Percentiles rank a stretch among this genome's conserved stretches.
Conservation (phyloP, 1,140 invertebrate species). For the Drosophila rufa region DNA sequence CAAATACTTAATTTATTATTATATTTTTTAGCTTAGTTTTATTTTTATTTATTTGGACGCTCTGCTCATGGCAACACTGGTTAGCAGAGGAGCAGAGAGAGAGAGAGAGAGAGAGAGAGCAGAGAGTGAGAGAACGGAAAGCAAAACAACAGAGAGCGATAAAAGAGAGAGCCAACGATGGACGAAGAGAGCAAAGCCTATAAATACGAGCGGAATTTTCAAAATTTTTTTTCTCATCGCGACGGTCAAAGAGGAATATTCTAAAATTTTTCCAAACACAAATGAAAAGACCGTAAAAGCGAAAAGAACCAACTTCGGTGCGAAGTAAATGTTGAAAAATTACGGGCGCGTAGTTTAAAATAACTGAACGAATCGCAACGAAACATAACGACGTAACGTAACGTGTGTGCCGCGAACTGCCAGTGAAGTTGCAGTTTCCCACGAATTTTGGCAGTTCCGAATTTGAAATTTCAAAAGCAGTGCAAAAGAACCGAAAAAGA, state of each 20-base stretch:
- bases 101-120: background rate
- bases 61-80: too few relatives aligned
- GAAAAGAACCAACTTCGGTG: slow-evolving; percentile 2
- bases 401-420: slow-evolving; percentile 37
- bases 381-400: slow-evolving; percentile 12
- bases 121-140: background rate
- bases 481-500: slow-evolving; percentile 21
- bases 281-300: background rate
- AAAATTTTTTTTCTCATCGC: slow-evolving; percentile 1
- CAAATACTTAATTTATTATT: too few relatives aligned
- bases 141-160: background rate
- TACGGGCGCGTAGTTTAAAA: background rate
- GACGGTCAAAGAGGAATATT: slow-evolving; percentile 1
- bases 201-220: background rate
- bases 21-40: too few relatives aligned
- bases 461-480: slow-evolving; percentile 7
- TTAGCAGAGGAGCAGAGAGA: too few relatives aligned
- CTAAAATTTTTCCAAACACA: background rate
- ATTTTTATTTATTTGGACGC: too few relatives aligned
- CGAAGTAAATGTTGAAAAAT: background rate
- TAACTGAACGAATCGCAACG: slow-evolving; percentile 5
- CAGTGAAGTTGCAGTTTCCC: slow-evolving; percentile 18
- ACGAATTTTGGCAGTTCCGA: slow-evolving; percentile 32
- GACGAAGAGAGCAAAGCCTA: background rate
- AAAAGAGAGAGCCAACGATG: background rate